Conservation (phyloP, 2,797 vertebrate species). For the Helarctos malayanus region DNA sequence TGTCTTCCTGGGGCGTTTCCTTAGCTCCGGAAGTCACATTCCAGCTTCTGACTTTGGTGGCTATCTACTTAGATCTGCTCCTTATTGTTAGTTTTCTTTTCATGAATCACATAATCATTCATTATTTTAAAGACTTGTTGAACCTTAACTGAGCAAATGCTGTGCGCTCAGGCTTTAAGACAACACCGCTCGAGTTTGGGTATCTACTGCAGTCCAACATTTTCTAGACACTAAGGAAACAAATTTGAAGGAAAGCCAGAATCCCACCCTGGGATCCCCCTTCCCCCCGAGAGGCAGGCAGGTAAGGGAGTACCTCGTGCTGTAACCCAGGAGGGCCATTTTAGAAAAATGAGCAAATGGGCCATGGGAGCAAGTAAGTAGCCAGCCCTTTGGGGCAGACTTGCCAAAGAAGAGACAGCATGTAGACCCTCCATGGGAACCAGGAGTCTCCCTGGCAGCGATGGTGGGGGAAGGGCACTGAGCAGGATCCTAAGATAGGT, state of each 20-base stretch:
- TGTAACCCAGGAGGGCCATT: background rate
- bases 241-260: background rate
- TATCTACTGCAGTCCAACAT: background rate
- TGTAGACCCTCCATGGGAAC: background rate
- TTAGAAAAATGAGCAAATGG: background rate
- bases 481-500: background rate
- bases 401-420: background rate
- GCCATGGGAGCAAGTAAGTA: background rate
- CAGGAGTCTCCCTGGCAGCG: background rate
- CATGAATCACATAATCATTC: background rate
- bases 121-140: background rate
- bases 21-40: background rate
- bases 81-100: background rate
- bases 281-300: background rate
- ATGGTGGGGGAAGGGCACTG: background rate
- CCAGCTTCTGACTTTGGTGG: background rate
- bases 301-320: background rate
- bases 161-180: background rate
- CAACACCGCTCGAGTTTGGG: background rate
- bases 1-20: background rate
- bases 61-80: background rate
- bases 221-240: conserved; percentile 21
- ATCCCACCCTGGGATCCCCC: background rate
- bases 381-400: background rate
- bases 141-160: background rate